Percentiles rank a stretch among this genome's conserved stretches.
phyloP scores from a whole-genome alignment of 1,140 invertebrate genomes.

The Cydia fagiglandana region DNA sequence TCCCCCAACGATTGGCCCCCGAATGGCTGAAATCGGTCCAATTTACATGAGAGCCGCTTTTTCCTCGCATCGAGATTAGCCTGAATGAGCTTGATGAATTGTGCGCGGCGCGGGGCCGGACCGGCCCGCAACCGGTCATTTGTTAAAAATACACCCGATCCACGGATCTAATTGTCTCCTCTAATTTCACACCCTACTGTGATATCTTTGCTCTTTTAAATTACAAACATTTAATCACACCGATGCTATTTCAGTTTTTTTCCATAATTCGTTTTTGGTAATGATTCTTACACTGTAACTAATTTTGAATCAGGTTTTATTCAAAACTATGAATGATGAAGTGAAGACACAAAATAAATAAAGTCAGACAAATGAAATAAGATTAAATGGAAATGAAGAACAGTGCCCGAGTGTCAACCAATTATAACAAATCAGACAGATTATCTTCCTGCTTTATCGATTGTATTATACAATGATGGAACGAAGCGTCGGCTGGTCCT shows the following conservation, averaged over 20 bases:
- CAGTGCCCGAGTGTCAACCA: conserved; percentile 37
- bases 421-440: conserved; percentile 35
- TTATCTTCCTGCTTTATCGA: conserved; percentile 26
- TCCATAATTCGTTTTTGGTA: neutral
- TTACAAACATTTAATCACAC: conserved; percentile 26
- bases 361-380: conserved; percentile 37
- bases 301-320: conserved; percentile 5
- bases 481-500: conserved; percentile 10
- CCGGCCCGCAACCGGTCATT: conserved; percentile 65
- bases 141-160: conserved; percentile 79
- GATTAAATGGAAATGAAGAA: conserved; percentile 31
- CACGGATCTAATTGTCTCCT: conserved; percentile 78
- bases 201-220: conserved; percentile 62
- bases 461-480: conserved; percentile 38
- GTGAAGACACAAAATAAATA: conserved; percentile 38
- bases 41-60: conserved; percentile 79
- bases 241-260: neutral
- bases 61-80: conserved; percentile 78
- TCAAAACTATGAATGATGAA: conserved; percentile 36
- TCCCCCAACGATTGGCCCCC: conserved; percentile 74
- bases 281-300: neutral
- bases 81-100: conserved; percentile 79
- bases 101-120: conserved; percentile 61
- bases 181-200: conserved; percentile 75
- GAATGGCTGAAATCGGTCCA: conserved; percentile 64